These are phyloP conservation scores for Dasysyrphus albostriatus DNA, from an alignment of 2,888 invertebrate genomes.

Conservation along the genomic window DNA sequence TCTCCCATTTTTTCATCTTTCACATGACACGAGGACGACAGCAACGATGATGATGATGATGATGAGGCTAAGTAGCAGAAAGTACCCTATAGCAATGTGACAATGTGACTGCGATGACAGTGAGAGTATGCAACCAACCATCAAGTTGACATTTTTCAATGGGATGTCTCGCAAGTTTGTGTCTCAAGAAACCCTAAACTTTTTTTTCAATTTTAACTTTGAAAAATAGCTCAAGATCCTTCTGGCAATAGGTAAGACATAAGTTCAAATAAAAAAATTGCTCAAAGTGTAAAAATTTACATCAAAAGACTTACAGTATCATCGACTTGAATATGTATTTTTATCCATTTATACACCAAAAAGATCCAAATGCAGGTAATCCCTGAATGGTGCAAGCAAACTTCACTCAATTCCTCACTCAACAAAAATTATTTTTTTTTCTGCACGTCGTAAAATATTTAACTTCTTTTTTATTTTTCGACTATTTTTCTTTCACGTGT, in stretches of 20 bases:
- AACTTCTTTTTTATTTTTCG: not conserved
- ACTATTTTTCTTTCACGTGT: constrained; percentile 12
- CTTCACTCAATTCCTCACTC: not conserved
- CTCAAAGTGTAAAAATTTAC: not conserved
- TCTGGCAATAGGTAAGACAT: not conserved
- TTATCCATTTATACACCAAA: constrained; percentile 63
- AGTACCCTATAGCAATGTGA: constrained; percentile 63
- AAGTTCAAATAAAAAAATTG: not conserved
- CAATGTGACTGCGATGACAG: constrained; percentile 28
- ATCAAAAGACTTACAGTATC: constrained; percentile 47
- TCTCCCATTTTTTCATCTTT: not conserved
- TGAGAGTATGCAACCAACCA: not conserved
- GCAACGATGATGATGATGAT: not conserved
- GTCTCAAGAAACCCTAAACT: constrained; percentile 2
- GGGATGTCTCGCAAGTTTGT: not conserved
- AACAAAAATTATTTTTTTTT: constrained; percentile 3
- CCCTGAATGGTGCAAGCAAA: constrained; percentile 29
- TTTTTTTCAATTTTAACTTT: not conserved
- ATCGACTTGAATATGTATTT: constrained; percentile 71
- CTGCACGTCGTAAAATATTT: not conserved
- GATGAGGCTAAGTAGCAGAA: constrained; percentile 25
- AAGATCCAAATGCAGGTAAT: constrained; percentile 59
- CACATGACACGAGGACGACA: not conserved
- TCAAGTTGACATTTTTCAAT: constrained; percentile 22
- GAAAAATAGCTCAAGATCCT: not conserved